phyloP scores from a whole-genome alignment of 2,113 vertebrate genomes.

The Aegithalos caudatus region DNA sequence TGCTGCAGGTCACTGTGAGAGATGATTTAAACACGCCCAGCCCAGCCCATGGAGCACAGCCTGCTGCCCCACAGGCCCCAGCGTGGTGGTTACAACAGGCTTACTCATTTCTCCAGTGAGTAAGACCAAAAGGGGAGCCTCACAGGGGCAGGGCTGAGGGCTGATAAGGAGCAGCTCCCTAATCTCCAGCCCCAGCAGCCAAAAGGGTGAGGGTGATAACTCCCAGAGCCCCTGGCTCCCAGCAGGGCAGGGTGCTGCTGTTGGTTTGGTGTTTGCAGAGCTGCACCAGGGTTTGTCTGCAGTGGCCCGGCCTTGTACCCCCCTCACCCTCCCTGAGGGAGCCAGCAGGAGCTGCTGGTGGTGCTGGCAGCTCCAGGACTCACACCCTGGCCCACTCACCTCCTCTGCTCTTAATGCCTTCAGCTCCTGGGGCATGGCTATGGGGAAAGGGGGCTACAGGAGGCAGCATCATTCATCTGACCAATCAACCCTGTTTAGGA shows the following conservation, averaged over 20 bases:
- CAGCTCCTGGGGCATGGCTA: not conserved
- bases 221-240: accelerated
- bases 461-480: not conserved
- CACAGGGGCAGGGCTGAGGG: not conserved
- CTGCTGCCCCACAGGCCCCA: not conserved
- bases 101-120: constrained; percentile 32
- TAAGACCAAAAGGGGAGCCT: not conserved
- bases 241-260: not conserved
- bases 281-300: not conserved
- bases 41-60: not conserved
- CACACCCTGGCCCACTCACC: accelerated
- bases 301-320: not conserved
- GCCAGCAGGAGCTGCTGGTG: not conserved
- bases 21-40: not conserved
- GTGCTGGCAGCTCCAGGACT: not conserved
- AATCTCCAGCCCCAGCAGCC: constrained; percentile 53
- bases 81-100: not conserved
- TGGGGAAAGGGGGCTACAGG: not conserved
- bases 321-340: accelerated
- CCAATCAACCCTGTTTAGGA: not conserved
- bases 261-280: not conserved
- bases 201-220: not conserved
- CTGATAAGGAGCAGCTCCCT: constrained; percentile 44
- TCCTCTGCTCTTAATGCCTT: not conserved
- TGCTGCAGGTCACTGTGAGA: not conserved